Evolutionary conservation across 2,797 vertebrate species (phyloP).

Genomic region (Rhinatrema bivittatum): DNA sequence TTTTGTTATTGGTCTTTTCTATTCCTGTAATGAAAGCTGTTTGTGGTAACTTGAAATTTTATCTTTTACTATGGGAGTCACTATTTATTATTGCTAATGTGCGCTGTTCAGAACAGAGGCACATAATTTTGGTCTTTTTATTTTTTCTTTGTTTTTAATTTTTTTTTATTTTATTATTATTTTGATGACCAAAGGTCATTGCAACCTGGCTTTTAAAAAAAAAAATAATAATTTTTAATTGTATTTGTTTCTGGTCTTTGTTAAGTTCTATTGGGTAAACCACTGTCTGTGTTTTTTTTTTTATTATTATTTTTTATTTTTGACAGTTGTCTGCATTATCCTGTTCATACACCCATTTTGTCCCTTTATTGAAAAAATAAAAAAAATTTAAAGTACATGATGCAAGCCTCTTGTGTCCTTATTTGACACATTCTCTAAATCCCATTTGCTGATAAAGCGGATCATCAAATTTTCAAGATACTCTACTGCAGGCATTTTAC

Average conservation of each 20-base stretch:
- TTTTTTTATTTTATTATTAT: constrained; percentile 59
- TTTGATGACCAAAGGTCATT: constrained; percentile 95
- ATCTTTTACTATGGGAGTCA: constrained; percentile 99
- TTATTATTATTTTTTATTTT: too few relatives aligned
- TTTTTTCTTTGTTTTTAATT: constrained; percentile 59
- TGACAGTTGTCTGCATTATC: constrained; percentile 99
- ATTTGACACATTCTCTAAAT: constrained; percentile 65
- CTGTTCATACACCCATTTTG: constrained; percentile 99
- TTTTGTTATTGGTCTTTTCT: constrained; percentile 99
- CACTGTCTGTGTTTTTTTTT: constrained; percentile 99
- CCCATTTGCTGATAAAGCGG: constrained; percentile 50
- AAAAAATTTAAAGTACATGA: constrained; percentile 85
- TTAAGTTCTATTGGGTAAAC: constrained; percentile 99
- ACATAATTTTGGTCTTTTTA: constrained; percentile 84
- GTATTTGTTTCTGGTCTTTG: constrained; percentile 97
- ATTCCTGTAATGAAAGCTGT: constrained; percentile 99
- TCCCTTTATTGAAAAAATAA: constrained; percentile 98
- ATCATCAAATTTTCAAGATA: constrained; percentile 46
- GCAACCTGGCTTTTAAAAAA: constrained; percentile 90
- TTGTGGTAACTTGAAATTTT: constrained; percentile 99
- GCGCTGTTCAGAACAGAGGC: constrained; percentile 97
- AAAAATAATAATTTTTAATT: too few relatives aligned
- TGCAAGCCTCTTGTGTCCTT: constrained; percentile 74
- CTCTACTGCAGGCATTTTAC: constrained; percentile 36
- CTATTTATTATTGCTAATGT: constrained; percentile 98